These are phyloP conservation scores for Phymatocera aterrima DNA, from an alignment of 2,888 invertebrate species.

Conservation along the genomic window DNA sequence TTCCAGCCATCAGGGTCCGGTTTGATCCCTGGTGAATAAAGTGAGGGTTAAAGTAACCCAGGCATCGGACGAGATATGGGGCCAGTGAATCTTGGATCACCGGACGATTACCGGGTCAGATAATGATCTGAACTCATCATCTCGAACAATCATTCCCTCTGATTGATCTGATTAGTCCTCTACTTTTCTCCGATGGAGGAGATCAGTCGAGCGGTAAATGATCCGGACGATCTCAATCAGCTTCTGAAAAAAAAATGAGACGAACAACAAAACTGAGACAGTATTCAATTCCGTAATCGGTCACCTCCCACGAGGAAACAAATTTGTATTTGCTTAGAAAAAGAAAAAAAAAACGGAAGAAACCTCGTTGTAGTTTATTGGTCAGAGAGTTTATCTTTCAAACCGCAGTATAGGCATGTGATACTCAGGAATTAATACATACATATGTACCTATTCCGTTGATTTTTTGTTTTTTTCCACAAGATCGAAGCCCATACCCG, in stretches of 20 bases:
- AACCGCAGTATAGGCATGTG: background rate
- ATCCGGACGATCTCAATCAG: constrained; percentile 72
- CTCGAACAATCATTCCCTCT: constrained; percentile 67
- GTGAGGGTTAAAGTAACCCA: background rate
- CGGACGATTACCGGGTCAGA: constrained; percentile 46
- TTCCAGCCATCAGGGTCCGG: background rate
- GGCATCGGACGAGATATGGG: background rate
- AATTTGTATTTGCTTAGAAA: constrained; percentile 52
- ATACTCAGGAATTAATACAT: background rate
- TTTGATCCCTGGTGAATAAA: background rate
- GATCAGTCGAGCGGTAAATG: constrained; percentile 68
- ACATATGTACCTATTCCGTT: background rate
- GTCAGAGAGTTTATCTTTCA: background rate
- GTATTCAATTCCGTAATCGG: constrained; percentile 43
- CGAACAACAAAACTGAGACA: too few relatives aligned
- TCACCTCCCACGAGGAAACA: constrained; percentile 69
- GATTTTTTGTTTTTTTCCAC: background rate
- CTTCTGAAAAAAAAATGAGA: constrained; percentile 73
- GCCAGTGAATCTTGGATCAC: constrained; percentile 1
- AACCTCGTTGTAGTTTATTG: background rate
- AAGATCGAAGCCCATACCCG: background rate
- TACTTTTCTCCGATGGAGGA: constrained; percentile 57
- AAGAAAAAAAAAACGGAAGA: background rate
- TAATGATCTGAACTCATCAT: constrained; percentile 65
- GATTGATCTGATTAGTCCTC: constrained; percentile 73